These are phyloP conservation scores for western clawed frog (Xenopus tropicalis) DNA, from an alignment of 2,113 vertebrate species.

Conservation along the genomic window DNA sequence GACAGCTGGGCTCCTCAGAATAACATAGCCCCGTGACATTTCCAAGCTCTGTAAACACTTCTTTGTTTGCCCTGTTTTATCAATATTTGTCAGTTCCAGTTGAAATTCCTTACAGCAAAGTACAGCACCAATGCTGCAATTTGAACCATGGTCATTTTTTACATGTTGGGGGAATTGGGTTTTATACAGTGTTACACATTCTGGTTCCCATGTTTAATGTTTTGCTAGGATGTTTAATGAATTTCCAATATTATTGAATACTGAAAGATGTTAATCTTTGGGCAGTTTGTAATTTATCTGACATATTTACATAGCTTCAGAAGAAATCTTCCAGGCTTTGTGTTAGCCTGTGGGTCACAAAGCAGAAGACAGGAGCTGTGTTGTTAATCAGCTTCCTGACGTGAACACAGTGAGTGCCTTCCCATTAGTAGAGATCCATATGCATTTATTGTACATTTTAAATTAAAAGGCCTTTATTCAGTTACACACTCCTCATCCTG, in stretches of 20 bases:
- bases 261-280: neutral
- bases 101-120: slow-evolving; percentile 25
- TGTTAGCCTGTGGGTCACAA: neutral
- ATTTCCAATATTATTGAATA: neutral
- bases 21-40: slow-evolving; percentile 44
- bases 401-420: neutral
- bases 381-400: neutral
- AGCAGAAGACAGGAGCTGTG: too few species aligned
- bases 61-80: slow-evolving; percentile 50
- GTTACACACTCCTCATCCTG: too few species aligned
- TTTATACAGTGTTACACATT: slow-evolving; percentile 5
- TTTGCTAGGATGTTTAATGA: neutral
- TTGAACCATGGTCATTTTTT: slow-evolving; percentile 30
- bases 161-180: slow-evolving; percentile 7
- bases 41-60: slow-evolving; percentile 47
- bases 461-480: too few species aligned
- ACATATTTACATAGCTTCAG: slow-evolving; percentile 43
- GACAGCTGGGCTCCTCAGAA: slow-evolving; percentile 13
- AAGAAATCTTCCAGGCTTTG: slow-evolving; percentile 29
- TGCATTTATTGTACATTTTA: too few species aligned
- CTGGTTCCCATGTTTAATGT: slow-evolving; percentile 9
- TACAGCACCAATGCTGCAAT: slow-evolving; percentile 8
- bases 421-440: too few species aligned
- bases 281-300: neutral
- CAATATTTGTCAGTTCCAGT: slow-evolving; percentile 44